Evolutionary conservation across 64 coral and sea anemone genomes (phyloP).

Genomic region (Astreopora myriophthalma): DNA sequence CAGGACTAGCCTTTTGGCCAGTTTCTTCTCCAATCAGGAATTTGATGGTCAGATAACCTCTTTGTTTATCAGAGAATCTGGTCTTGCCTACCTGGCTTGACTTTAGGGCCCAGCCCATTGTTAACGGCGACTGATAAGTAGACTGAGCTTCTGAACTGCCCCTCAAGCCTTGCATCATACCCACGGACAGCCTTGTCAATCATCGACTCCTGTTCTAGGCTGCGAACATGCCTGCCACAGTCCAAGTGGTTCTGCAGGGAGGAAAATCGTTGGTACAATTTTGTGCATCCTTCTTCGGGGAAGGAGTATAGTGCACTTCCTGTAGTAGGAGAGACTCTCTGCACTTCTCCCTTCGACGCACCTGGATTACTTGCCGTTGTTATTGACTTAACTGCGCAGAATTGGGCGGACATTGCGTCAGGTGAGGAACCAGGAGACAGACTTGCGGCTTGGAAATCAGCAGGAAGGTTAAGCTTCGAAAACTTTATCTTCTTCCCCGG

Average conservation of each 20-base stretch:
- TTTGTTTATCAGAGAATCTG: constrained; percentile 23
- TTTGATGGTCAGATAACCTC: constrained; percentile 1
- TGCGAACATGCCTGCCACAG: not conserved
- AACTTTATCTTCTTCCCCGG: constrained; percentile 55
- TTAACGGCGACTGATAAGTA: not conserved
- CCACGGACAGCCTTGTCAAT: constrained; percentile 5
- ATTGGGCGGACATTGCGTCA: not conserved
- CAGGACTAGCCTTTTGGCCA: not conserved
- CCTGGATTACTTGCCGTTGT: not conserved
- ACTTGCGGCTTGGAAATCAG: not conserved
- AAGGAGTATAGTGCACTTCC: constrained; percentile 6
- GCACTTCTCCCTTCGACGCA: not conserved
- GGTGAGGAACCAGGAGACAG: not conserved
- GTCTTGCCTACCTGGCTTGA: not conserved
- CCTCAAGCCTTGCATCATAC: constrained; percentile 12
- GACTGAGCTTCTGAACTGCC: constrained; percentile 4
- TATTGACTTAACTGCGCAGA: not conserved
- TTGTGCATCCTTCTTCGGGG: constrained; percentile 22
- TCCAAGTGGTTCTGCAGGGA: constrained; percentile 16
- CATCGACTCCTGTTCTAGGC: not conserved
- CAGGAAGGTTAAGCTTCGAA: not conserved
- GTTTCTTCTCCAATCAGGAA: constrained; percentile 4
- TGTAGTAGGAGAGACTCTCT: not conserved
- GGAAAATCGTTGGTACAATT: constrained; percentile 34
- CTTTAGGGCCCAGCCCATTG: constrained; percentile 28